phyloP scores from a whole-genome alignment of 1,140 invertebrate species.

The Bombus polaris region DNA sequence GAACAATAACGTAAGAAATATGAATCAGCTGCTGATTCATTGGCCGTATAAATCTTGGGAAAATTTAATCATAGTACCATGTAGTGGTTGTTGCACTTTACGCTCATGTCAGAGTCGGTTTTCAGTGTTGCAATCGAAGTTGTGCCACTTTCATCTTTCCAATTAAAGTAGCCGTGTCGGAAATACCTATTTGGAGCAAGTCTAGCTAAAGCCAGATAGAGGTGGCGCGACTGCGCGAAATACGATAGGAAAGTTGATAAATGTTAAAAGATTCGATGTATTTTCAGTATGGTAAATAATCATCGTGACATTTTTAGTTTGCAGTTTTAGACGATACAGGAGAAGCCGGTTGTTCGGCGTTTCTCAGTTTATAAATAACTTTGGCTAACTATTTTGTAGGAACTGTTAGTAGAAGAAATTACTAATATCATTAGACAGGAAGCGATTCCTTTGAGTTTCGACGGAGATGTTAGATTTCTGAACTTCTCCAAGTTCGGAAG shows the following conservation, averaged over 20 bases:
- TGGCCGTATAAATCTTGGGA: constrained; percentile 23
- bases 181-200: constrained; percentile 15
- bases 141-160: constrained; percentile 13
- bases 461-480: constrained; percentile 86
- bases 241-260: background rate
- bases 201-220: no score
- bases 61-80: constrained; percentile 25
- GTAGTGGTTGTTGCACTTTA: constrained; percentile 22
- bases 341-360: no score
- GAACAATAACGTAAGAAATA: constrained; percentile 11
- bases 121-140: constrained; percentile 49
- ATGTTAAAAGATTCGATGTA: constrained; percentile 10
- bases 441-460: constrained; percentile 85
- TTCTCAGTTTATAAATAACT: background rate
- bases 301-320: background rate
- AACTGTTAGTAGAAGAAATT: constrained; percentile 83
- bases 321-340: background rate
- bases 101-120: constrained; percentile 23
- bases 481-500: constrained; percentile 85
- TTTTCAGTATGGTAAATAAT: background rate
- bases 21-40: constrained; percentile 35
- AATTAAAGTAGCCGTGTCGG: background rate
- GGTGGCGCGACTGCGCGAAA: background rate
- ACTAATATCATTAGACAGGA: constrained; percentile 82
- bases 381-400: constrained; percentile 76